Evolutionary conservation across 64 coral and sea anemone genomes (phyloP), one percentile per base, ranked within the genome.

Genomic region (Acropora yongei): DNA sequence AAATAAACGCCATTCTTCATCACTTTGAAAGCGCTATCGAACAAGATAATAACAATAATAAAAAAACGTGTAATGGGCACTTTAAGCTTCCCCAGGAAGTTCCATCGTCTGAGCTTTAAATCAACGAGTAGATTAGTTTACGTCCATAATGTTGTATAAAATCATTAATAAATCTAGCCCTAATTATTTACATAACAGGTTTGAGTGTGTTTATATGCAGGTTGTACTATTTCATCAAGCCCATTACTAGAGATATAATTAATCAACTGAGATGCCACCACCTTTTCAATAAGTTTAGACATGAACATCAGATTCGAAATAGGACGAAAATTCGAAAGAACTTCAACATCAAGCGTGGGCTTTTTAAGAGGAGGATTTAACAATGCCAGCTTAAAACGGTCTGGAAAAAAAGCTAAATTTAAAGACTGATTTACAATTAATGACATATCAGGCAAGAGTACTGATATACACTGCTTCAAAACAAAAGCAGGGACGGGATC

Each of bases 231-330:
- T 61, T 61, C 57, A 61, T 61, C 57, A 61, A 61, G 57, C 57
- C 57, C 57, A 61, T 61, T 61, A 61, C 57, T 61, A 61, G 57
- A 61, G 13, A 61, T 61, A 12, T 87, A 69, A 44, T 87, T 41
- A 30, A 74, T 74, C 72, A 87, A 65, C 72, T 57, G 48, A n/a
- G 57, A 57, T 47, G 80, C 80, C 48, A 83, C 80, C 41, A 57
- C 80, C 40, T 83, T 83, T 83, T 81, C 45, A 57, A 48, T 83
- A 60, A 83, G 80, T 60, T 83, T 63, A 83, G 80, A 83, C 17
- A 83, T 41, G 51, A 58, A 83, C 80, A 83, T 83, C 80, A 83
- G 19, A 30, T 83, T 83, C 1, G 80, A 83, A 61, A 83, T 83
- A 0, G 80, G 80, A 3, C 80, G 49, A 65, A 83, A 83, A 61